phyloP scores from a whole-genome alignment of 1,140 invertebrate genomes.

The Ostrea edulis region DNA sequence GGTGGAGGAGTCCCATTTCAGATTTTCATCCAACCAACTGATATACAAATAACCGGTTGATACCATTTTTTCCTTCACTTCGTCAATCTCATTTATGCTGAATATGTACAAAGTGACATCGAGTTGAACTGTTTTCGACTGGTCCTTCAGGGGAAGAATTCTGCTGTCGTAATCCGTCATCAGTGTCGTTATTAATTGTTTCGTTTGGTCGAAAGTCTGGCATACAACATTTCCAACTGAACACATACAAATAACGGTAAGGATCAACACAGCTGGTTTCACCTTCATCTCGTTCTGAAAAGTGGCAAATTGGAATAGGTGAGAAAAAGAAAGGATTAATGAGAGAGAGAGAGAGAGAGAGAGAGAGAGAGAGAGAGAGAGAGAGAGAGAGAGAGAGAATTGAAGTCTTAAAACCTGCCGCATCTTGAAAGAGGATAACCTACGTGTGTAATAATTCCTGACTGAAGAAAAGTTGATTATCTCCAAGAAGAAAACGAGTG shows the following conservation, averaged over 20 bases:
- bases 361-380: too few relatives aligned
- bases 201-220: background rate
- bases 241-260: background rate
- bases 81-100: background rate
- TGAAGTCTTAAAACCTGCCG: too few relatives aligned
- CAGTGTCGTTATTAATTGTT: background rate
- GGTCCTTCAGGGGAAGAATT: background rate
- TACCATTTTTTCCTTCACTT: background rate
- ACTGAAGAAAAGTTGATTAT: too few relatives aligned
- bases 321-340: too few relatives aligned
- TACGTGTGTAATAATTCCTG: too few relatives aligned
- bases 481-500: too few relatives aligned
- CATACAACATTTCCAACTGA: background rate
- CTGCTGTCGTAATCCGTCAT: conserved; percentile 7
- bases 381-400: too few relatives aligned
- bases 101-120: conserved; percentile 11
- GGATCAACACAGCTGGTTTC: background rate
- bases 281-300: background rate
- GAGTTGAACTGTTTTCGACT: background rate
- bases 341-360: too few relatives aligned
- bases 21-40: background rate
- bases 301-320: background rate
- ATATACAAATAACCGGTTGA: background rate
- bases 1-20: background rate
- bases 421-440: too few relatives aligned